These are phyloP conservation scores for Psephotus haematonotus DNA, from an alignment of 2,113 vertebrate species.

Conservation along the genomic window DNA sequence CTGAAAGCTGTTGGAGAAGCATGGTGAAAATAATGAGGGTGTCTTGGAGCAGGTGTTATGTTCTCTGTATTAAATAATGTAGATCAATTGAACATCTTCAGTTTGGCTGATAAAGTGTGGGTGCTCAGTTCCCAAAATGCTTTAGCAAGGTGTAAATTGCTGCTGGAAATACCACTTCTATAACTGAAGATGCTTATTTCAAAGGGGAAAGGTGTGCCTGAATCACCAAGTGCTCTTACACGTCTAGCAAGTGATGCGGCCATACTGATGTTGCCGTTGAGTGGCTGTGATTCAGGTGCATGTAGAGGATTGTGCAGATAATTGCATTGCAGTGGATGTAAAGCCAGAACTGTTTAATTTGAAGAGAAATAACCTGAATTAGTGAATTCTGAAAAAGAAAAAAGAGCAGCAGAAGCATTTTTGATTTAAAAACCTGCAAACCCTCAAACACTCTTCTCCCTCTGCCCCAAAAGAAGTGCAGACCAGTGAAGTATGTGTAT, in stretches of 20 bases:
- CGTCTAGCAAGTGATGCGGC: background rate
- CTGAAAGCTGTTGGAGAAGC: background rate
- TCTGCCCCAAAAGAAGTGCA: background rate
- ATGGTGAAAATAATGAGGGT: background rate
- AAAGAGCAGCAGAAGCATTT: background rate
- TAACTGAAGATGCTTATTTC: background rate
- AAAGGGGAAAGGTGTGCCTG: background rate
- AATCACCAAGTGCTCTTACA: accelerated
- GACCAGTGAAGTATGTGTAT: background rate
- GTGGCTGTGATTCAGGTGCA: background rate
- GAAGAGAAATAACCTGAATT: background rate
- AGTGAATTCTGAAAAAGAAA: background rate
- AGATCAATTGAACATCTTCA: background rate
- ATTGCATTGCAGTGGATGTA: background rate
- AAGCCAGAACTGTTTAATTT: background rate
- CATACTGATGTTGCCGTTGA: accelerated
- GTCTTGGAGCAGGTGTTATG: background rate
- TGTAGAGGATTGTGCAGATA: accelerated
- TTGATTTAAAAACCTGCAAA: background rate
- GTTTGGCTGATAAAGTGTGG: background rate
- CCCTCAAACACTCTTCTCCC: background rate
- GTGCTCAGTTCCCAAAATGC: background rate
- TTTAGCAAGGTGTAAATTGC: too few species aligned
- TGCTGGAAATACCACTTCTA: background rate
- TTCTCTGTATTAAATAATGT: background rate